These are phyloP conservation scores for Plectropomus leopardus DNA, from an alignment of 2,113 vertebrate genomes.

Conservation along the genomic window DNA sequence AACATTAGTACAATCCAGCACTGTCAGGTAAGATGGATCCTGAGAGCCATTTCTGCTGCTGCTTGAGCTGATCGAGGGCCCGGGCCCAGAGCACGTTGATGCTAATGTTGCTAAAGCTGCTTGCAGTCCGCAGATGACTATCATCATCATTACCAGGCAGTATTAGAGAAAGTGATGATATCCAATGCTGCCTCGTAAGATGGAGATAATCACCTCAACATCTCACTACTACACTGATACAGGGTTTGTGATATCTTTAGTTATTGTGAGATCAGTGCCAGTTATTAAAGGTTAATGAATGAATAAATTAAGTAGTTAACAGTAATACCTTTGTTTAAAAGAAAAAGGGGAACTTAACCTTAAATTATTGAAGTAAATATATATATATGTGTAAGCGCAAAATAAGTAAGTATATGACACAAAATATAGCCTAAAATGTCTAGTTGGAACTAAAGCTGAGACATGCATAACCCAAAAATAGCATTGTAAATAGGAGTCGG, in stretches of 20 bases:
- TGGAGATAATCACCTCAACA: constrained; percentile 88
- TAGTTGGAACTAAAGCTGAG: neutral
- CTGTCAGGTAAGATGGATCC: constrained; percentile 99
- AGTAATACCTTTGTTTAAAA: constrained; percentile 8
- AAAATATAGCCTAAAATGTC: neutral
- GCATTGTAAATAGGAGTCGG: neutral
- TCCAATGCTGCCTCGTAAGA: constrained; percentile 99
- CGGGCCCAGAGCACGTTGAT: neutral
- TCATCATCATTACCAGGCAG: constrained; percentile 99
- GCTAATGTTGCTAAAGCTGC: constrained; percentile 28
- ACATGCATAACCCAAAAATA: neutral
- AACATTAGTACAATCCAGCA: constrained; percentile 94
- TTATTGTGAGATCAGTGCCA: neutral
- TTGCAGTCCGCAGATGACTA: constrained; percentile 82
- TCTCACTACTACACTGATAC: neutral
- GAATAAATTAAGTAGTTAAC: neutral
- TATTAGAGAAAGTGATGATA: constrained; percentile 95
- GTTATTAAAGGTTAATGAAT: constrained; percentile 24
- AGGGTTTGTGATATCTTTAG: neutral
- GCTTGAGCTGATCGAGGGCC: constrained; percentile 27
- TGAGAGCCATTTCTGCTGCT: constrained; percentile 84
- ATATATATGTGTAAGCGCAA: neutral
- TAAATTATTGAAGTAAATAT: neutral
- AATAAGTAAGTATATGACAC: neutral
- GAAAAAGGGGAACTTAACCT: constrained; percentile 11